Evolutionary conservation across 2,797 vertebrate genomes (phyloP).

Genomic region (Chaenodraco wilsoni): DNA sequence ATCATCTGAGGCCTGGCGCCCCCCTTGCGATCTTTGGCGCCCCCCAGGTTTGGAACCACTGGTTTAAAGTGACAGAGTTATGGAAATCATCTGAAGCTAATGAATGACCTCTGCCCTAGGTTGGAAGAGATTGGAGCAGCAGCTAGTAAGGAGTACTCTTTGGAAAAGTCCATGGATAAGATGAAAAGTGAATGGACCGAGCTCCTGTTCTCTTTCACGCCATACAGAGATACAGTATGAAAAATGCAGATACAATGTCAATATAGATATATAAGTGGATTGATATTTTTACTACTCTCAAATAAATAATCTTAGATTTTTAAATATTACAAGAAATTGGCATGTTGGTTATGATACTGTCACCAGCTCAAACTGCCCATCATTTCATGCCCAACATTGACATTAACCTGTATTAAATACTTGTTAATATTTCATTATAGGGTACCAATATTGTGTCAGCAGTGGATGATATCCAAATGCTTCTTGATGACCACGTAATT

Average conservation of each 20-base stretch:
- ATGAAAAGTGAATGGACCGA: slow-evolving; percentile 91
- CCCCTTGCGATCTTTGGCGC: too few species aligned
- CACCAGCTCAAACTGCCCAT: not conserved
- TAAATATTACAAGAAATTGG: slow-evolving; percentile 5
- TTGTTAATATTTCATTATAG: slow-evolving; percentile 74
- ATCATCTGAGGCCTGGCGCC: too few species aligned
- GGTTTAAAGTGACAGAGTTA: not conserved
- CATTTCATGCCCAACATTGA: not conserved
- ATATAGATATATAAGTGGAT: not conserved
- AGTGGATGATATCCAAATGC: slow-evolving; percentile 91
- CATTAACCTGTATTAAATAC: slow-evolving; percentile 2
- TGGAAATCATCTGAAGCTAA: not conserved
- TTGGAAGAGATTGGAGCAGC: slow-evolving; percentile 88
- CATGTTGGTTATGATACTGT: not conserved
- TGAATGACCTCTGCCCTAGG: slow-evolving; percentile 68
- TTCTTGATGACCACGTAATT: slow-evolving; percentile 93
- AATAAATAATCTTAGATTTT: slow-evolving; percentile 15
- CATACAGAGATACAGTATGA: slow-evolving; percentile 91
- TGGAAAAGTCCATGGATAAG: slow-evolving; percentile 91
- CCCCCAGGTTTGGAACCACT: too few species aligned
- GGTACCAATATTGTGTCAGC: slow-evolving; percentile 87
- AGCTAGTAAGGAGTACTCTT: slow-evolving; percentile 92
- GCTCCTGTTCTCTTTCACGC: slow-evolving; percentile 80
- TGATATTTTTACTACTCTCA: not conserved
- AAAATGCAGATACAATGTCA: slow-evolving; percentile 14